Percentiles rank a stretch among this genome's conserved stretches.
These are phyloP conservation scores for Tichodroma muraria DNA, from an alignment of 2,113 vertebrate genomes.

Conservation along the genomic window DNA sequence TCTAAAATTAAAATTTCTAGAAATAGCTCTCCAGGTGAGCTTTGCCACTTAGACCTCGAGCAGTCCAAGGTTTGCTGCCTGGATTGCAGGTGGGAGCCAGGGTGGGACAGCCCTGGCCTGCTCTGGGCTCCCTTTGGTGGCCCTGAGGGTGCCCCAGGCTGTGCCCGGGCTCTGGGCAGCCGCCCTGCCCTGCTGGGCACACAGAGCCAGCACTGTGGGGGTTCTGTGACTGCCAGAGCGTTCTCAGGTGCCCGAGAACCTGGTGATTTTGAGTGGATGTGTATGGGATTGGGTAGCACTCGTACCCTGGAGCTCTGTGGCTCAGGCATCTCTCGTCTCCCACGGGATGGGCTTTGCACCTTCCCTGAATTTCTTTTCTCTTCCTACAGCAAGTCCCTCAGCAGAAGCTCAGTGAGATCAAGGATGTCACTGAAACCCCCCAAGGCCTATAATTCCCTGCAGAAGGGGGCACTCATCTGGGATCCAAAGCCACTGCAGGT, in stretches of 20 bases:
- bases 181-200: background rate
- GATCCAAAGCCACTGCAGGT: slow-evolving; percentile 86
- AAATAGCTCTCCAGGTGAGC: background rate
- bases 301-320: background rate
- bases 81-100: background rate
- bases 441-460: slow-evolving; percentile 73
- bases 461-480: slow-evolving; percentile 63
- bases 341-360: background rate
- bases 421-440: slow-evolving; percentile 71
- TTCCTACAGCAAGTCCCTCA: slow-evolving; percentile 64
- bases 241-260: background rate
- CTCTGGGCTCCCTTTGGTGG: background rate
- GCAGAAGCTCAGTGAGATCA: slow-evolving; percentile 78
- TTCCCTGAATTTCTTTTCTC: background rate
- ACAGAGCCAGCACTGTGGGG: background rate
- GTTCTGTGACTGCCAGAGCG: background rate
- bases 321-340: background rate
- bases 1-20: too few species aligned
- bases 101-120: background rate
- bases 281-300: fast-evolving
- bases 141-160: background rate
- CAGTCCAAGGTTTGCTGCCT: background rate
- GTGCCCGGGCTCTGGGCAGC: too few species aligned
- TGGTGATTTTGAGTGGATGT: fast-evolving
- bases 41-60: background rate